A percentile compares a stretch with the other conserved stretches of the same genome.
Conservation (phyloP, 1,140 invertebrate genomes). For the Aphidius gifuensis region DNA sequence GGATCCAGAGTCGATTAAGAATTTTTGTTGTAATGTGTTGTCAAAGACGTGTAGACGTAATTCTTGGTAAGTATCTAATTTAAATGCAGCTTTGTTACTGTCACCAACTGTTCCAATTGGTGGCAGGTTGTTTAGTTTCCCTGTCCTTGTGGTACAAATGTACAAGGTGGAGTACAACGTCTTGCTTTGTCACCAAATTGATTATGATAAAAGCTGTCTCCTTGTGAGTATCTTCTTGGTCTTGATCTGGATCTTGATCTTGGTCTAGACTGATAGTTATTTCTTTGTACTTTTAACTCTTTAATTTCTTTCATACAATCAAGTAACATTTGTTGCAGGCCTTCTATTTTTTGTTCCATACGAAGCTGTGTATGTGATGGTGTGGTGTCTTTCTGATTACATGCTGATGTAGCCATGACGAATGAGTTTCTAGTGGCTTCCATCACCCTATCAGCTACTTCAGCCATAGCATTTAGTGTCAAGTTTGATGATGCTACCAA, state of each 20-base stretch:
- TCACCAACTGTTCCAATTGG: too few species aligned
- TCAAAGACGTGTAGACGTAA: neutral
- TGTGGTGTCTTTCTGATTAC: neutral
- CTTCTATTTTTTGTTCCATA: slow-evolving; percentile 11
- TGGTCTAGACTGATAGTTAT: neutral
- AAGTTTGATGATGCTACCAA: neutral
- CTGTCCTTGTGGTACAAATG: neutral
- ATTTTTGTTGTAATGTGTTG: neutral
- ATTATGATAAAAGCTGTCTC: slow-evolving; percentile 18
- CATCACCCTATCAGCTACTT: neutral
- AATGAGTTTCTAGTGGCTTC: neutral
- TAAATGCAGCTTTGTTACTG: neutral
- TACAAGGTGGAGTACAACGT: slow-evolving; percentile 30
- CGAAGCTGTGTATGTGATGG: slow-evolving; percentile 25
- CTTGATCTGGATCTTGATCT: neutral
- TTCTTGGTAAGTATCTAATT: neutral
- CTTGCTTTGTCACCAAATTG: slow-evolving; percentile 24
- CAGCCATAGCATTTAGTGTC: neutral
- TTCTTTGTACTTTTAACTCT: neutral
- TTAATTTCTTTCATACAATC: slow-evolving; percentile 6
- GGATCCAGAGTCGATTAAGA: slow-evolving; percentile 10
- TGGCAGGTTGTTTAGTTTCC: neutral
- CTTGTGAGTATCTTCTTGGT: neutral
- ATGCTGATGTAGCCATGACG: slow-evolving; percentile 11
- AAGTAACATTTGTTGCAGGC: slow-evolving; percentile 25